Evolutionary conservation across 2,888 invertebrate species (phyloP).

Genomic region (Cerastis rubricosa): DNA sequence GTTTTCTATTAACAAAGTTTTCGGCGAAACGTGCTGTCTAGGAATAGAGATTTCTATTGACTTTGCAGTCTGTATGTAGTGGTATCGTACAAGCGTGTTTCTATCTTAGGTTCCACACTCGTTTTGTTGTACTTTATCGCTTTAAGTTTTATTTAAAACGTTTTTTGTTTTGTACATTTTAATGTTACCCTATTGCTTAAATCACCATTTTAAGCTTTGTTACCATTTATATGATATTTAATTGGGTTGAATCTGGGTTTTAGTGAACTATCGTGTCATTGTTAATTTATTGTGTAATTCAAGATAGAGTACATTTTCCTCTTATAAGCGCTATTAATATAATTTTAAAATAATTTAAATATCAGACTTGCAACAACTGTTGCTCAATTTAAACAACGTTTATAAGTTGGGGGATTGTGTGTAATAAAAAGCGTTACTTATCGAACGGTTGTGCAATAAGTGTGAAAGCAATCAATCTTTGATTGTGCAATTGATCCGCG

Average conservation of each 20-base stretch:
- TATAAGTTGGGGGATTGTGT: constrained; percentile 70
- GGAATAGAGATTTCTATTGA: too few relatives aligned
- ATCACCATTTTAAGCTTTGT: constrained; percentile 85
- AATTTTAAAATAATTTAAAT: constrained; percentile 49
- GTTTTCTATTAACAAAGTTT: too few relatives aligned
- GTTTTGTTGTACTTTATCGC: constrained; percentile 78
- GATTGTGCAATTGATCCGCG: constrained; percentile 80
- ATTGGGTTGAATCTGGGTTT: constrained; percentile 69
- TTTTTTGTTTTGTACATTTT: constrained; percentile 76
- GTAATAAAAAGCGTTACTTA: constrained; percentile 74
- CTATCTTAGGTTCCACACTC: too few relatives aligned
- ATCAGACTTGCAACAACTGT: constrained; percentile 56
- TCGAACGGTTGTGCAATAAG: constrained; percentile 76
- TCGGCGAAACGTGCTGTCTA: too few relatives aligned
- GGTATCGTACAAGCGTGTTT: too few relatives aligned
- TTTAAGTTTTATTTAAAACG: constrained; percentile 79
- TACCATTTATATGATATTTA: constrained; percentile 82
- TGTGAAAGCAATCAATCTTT: constrained; percentile 73
- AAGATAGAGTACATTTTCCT: constrained; percentile 49
- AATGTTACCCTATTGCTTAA: constrained; percentile 80
- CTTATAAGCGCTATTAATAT: constrained; percentile 52
- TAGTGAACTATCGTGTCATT: constrained; percentile 71
- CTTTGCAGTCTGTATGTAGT: too few relatives aligned
- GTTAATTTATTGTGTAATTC: constrained; percentile 69
- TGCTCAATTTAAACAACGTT: constrained; percentile 66